Conservation (phyloP, 2,113 vertebrate species). For the Ranitomeya variabilis region DNA sequence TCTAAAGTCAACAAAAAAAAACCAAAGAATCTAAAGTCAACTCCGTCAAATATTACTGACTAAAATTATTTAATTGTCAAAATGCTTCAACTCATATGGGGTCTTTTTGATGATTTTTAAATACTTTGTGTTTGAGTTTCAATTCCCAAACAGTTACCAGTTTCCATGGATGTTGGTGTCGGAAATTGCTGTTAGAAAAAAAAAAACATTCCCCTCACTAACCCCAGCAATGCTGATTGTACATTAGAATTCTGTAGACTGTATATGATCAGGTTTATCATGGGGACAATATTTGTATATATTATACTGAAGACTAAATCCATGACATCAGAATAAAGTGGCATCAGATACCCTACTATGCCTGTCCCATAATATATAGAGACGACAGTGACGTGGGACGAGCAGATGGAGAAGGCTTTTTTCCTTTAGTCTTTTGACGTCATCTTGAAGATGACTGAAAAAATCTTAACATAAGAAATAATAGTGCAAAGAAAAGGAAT, state of each 20-base stretch:
- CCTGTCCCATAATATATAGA: slow-evolving; percentile 60
- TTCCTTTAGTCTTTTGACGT: slow-evolving; percentile 53
- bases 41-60: too few relatives aligned
- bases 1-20: too few relatives aligned
- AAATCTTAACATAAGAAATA: slow-evolving; percentile 58
- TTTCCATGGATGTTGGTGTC: too few relatives aligned
- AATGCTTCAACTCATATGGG: too few relatives aligned
- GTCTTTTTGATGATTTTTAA: too few relatives aligned
- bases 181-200: too few relatives aligned
- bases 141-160: too few relatives aligned
- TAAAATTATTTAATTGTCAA: too few relatives aligned
- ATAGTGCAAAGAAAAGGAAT: slow-evolving; percentile 46
- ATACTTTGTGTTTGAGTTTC: too few relatives aligned
- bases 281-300: not conserved
- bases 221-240: not conserved
- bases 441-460: slow-evolving; percentile 56
- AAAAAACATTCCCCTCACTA: not conserved
- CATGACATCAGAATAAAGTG: not conserved
- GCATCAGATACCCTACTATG: slow-evolving; percentile 54
- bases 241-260: slow-evolving; percentile 26
- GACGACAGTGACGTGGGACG: slow-evolving; percentile 63
- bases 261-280: slow-evolving; percentile 46
- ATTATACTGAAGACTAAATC: not conserved
- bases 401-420: slow-evolving; percentile 60
- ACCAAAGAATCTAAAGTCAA: too few relatives aligned